Conservation (phyloP, 2,797 vertebrate genomes). For the Pyrrhura leucotis region DNA sequence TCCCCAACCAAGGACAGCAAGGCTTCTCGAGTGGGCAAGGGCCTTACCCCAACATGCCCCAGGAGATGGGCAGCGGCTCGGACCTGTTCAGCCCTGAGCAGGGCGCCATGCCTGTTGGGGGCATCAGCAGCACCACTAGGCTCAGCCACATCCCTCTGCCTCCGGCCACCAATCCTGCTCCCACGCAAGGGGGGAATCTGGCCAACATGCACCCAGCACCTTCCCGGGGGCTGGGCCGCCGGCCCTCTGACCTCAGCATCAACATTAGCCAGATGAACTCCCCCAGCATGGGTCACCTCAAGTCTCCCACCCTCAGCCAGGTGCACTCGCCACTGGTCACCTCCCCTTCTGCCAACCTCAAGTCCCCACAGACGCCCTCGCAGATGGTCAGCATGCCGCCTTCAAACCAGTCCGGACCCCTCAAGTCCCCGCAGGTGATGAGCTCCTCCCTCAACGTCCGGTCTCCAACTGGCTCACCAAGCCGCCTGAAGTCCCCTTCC, state of each 20-base stretch:
- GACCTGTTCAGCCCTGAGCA: slow-evolving; percentile 90
- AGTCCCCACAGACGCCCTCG: slow-evolving; percentile 90
- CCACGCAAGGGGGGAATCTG: slow-evolving; percentile 33
- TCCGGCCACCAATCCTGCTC: slow-evolving; percentile 61
- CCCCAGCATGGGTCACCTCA: slow-evolving; percentile 90
- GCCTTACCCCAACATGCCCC: slow-evolving; percentile 84
- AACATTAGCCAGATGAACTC: slow-evolving; percentile 89
- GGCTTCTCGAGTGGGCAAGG: slow-evolving; percentile 84
- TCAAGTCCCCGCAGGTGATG: slow-evolving; percentile 92
- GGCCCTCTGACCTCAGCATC: slow-evolving; percentile 88
- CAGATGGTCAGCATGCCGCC: slow-evolving; percentile 80
- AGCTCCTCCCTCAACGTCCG: slow-evolving; percentile 87
- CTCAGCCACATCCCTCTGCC: slow-evolving; percentile 92
- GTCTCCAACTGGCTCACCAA: slow-evolving; percentile 90
- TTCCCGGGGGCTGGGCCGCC: slow-evolving; percentile 81
- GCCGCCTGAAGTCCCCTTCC: slow-evolving; percentile 90
- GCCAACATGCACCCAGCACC: slow-evolving; percentile 80
- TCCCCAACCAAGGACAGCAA: slow-evolving; percentile 84
- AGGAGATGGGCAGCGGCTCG: slow-evolving; percentile 78
- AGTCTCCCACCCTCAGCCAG: slow-evolving; percentile 91
- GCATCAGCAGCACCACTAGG: slow-evolving; percentile 82
- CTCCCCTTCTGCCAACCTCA: slow-evolving; percentile 91
- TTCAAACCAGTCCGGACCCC: slow-evolving; percentile 71
- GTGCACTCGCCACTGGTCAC: slow-evolving; percentile 89
- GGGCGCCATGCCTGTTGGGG: slow-evolving; percentile 72